Evolutionary conservation across 2,797 vertebrate genomes (phyloP).

Genomic region (Lepidocolaptes lacrymiger): DNA sequence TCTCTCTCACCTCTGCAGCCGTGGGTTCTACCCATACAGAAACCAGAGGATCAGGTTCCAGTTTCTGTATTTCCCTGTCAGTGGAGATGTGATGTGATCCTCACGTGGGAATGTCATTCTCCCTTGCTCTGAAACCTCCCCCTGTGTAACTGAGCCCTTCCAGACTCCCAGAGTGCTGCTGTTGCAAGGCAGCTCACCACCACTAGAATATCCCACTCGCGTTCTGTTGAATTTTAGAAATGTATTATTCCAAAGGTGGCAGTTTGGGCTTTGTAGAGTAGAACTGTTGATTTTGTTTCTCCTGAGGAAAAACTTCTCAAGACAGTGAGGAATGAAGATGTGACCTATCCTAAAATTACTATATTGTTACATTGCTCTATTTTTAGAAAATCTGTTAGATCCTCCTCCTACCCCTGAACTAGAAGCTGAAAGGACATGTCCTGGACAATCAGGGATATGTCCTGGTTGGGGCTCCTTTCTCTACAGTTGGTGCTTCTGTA

Average conservation of each 20-base stretch:
- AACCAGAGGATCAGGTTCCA: background rate
- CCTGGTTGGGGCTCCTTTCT: background rate
- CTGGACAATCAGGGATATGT: background rate
- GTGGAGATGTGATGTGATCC: background rate
- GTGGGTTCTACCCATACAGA: background rate
- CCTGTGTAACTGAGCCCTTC: background rate
- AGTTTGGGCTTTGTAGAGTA: background rate
- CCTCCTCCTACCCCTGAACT: background rate
- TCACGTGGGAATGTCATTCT: background rate
- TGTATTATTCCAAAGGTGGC: background rate
- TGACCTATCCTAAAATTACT: background rate
- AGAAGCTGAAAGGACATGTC: background rate
- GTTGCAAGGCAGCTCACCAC: background rate
- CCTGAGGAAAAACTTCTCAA: background rate
- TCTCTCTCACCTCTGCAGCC: background rate
- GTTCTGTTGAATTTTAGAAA: background rate
- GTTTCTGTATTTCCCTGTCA: background rate
- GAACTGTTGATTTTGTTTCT: constrained; percentile 1
- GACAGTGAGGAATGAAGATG: background rate
- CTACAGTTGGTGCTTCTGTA: background rate
- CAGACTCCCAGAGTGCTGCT: background rate
- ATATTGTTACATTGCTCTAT: background rate
- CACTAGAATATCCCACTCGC: background rate
- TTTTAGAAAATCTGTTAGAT: constrained; percentile 4
- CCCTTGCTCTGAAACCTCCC: background rate